Evolutionary conservation across 2,797 vertebrate species (phyloP), one percentile per base, ranked within the genome.

Genomic region (Myoxocephalus aenaeus): DNA sequence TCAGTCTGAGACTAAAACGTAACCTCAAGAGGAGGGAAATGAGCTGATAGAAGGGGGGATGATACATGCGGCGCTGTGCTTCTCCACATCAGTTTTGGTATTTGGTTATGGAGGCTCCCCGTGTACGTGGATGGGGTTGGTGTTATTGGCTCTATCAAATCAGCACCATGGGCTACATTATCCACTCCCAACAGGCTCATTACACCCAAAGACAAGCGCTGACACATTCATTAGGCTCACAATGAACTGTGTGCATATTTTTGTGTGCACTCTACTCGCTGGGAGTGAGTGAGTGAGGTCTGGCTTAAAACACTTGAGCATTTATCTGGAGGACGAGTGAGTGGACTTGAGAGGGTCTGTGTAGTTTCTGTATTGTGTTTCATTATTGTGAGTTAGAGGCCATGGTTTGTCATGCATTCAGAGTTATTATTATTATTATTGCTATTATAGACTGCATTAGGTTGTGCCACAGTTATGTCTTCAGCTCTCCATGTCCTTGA

Each of bases 81-180:
- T 80, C 67, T 71, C 25, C 27, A 42, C 27, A 42, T 85, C 77
- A 68, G n/a, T 73, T 85, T 70, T 62, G 1, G 46, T 61, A 57
- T 63, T 44, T 71, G 46, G 48, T 79, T 77, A 46, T 44, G 25
- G 54, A 72, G 75, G 65, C 61, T 75, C 56, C 48, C 40, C 10
- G 38, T 80, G 62, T 27, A 36, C 64, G 71, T 53, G 61, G 65
- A 71, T 58, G 59, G 14, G 66, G 40, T 77, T 80, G 74, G 53
- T 82, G 54, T 83, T 83, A 73, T 64, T 80, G 81, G 56, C 73
- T 73, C 56, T 51, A 81, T 88, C 86, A 88, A 88, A 86, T 83
- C 59, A 73, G 73, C 64, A 65, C 65, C 51, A 7, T 25, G 65
- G 65, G 81, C 83, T 73, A 53, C 63, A 78, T 83, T 81, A 82